A percentile compares a stretch with the other conserved stretches of the same genome.
Conservation (phyloP, 2,888 invertebrate species). For the Cecidostiba fungosa region DNA sequence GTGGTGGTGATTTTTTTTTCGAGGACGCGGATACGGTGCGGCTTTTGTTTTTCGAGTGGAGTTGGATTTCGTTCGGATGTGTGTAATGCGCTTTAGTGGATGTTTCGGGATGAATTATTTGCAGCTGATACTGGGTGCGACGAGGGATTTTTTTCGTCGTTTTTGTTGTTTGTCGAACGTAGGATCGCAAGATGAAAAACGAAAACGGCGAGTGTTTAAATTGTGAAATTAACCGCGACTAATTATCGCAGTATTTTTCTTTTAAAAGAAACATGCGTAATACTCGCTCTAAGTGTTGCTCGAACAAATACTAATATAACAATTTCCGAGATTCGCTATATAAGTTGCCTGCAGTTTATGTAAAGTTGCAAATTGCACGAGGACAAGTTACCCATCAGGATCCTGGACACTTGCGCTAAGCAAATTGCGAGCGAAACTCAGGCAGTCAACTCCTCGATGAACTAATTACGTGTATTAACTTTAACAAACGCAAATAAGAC, state of each 20-base stretch:
- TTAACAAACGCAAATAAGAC: neutral
- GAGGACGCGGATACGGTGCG: neutral
- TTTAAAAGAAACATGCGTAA: too few species aligned
- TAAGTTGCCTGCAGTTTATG: neutral
- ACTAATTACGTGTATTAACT: slow-evolving; percentile 4
- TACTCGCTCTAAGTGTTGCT: neutral
- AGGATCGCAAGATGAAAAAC: neutral
- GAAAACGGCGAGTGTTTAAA: too few species aligned
- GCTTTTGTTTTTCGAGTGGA: neutral
- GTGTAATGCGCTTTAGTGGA: neutral
- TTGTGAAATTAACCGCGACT: neutral
- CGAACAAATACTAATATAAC: neutral
- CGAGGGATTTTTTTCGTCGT: too few species aligned
- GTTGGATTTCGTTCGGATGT: neutral
- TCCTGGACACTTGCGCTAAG: slow-evolving; percentile 16
- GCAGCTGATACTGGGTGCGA: too few species aligned
- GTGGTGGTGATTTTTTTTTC: neutral
- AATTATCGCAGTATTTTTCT: neutral
- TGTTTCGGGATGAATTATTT: neutral
- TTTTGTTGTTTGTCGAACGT: too few species aligned
- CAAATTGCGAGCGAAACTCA: slow-evolving; percentile 38
- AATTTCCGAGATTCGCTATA: neutral
- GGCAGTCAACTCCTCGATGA: slow-evolving; percentile 13
- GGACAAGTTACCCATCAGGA: slow-evolving; percentile 31
- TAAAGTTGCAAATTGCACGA: slow-evolving; percentile 36